Evolutionary conservation across 2,113 vertebrate genomes (phyloP).

Genomic region (Epinephelus fuscoguttatus): DNA sequence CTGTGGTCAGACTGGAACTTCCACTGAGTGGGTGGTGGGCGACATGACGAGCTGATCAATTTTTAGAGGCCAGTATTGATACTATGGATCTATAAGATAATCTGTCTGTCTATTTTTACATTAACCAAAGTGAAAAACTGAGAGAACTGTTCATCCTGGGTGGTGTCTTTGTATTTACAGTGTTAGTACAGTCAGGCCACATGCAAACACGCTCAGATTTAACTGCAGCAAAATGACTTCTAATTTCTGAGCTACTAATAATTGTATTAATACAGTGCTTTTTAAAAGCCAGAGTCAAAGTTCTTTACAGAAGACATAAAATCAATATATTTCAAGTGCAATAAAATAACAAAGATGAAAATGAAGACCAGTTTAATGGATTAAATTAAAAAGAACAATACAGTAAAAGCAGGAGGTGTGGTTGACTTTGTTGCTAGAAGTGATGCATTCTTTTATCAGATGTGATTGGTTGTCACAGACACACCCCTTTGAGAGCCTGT

Average conservation of each 20-base stretch:
- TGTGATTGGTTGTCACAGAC: too few species aligned
- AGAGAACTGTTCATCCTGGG: background rate
- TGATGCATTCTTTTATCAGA: too few species aligned
- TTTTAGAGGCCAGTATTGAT: background rate
- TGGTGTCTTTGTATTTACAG: background rate
- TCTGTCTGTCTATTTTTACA: background rate
- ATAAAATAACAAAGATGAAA: background rate
- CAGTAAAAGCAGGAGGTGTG: background rate
- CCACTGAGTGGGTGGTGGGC: background rate
- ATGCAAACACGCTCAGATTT: background rate
- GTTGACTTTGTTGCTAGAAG: too few species aligned
- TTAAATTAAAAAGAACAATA: background rate
- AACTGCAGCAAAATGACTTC: background rate
- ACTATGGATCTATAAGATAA: background rate
- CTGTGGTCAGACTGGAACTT: conserved; percentile 13
- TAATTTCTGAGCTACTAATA: too few species aligned
- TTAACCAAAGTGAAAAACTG: background rate
- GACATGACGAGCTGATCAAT: background rate
- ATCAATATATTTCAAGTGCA: background rate
- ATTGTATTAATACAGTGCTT: background rate
- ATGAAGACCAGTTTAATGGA: background rate
- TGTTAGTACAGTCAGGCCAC: background rate
- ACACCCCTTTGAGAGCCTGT: too few species aligned
- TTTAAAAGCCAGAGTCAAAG: background rate
- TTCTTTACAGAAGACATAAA: background rate